These are phyloP conservation scores for Torymus aiolomorphi DNA, from an alignment of 2,888 invertebrate genomes.

Conservation along the genomic window DNA sequence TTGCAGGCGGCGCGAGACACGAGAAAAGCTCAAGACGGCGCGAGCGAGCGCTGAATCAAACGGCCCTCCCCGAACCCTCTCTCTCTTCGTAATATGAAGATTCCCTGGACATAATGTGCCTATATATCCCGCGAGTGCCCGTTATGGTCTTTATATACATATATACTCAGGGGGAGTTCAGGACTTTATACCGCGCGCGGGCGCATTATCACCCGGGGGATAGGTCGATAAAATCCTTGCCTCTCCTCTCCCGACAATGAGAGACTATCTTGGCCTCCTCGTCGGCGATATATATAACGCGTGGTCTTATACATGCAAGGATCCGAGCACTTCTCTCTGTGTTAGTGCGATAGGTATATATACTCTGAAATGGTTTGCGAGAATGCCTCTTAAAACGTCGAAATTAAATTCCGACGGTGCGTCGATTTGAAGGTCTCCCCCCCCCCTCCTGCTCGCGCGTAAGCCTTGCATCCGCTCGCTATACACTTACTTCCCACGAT, in stretches of 20 bases:
- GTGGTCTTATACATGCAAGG: slow-evolving; percentile 22
- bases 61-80: slow-evolving; percentile 41
- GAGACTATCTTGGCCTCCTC: slow-evolving; percentile 47
- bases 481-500: slow-evolving; percentile 71
- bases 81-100: slow-evolving; percentile 53
- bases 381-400: slow-evolving; percentile 69
- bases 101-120: slow-evolving; percentile 52
- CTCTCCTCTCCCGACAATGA: slow-evolving; percentile 54
- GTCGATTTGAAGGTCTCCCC: slow-evolving; percentile 63
- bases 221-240: slow-evolving; percentile 69
- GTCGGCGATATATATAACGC: slow-evolving; percentile 54
- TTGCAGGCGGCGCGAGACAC: slow-evolving; percentile 3
- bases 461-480: too few relatives aligned
- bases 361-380: slow-evolving; percentile 56
- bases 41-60: slow-evolving; percentile 47
- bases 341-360: slow-evolving; percentile 34
- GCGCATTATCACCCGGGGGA: slow-evolving; percentile 57
- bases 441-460: slow-evolving; percentile 44
- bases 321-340: too few relatives aligned
- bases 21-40: slow-evolving; percentile 50
- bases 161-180: slow-evolving; percentile 11
- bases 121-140: slow-evolving; percentile 51
- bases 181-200: slow-evolving; percentile 43
- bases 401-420: slow-evolving; percentile 72
- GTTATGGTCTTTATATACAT: slow-evolving; percentile 22